phyloP scores from a whole-genome alignment of 2,113 vertebrate species.

The Nothobranchius furzeri region DNA sequence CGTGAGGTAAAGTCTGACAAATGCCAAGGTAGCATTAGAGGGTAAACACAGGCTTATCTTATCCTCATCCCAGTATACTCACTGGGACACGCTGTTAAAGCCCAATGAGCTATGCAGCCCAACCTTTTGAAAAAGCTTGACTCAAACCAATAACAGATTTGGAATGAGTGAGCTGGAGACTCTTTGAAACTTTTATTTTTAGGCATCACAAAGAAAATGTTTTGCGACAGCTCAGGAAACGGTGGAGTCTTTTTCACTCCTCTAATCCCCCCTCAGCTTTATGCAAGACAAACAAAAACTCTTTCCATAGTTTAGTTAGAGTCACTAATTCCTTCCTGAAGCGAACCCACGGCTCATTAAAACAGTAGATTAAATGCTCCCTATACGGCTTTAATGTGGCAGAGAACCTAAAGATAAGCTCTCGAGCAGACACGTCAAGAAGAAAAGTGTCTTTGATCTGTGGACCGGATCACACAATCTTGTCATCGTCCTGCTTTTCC shows the following conservation, averaged over 20 bases:
- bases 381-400: slow-evolving; percentile 42
- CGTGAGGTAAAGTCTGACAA: slow-evolving; percentile 53
- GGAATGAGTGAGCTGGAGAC: slow-evolving; percentile 25
- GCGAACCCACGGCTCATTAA: slow-evolving; percentile 69
- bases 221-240: background rate
- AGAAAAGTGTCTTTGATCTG: slow-evolving; percentile 63
- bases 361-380: slow-evolving; percentile 50
- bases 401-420: slow-evolving; percentile 67
- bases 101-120: slow-evolving; percentile 36
- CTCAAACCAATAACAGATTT: slow-evolving; percentile 50
- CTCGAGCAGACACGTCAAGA: slow-evolving; percentile 33
- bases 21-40: slow-evolving; percentile 55
- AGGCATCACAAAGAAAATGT: background rate
- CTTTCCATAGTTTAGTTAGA: slow-evolving; percentile 40
- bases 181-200: slow-evolving; percentile 14
- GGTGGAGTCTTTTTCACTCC: background rate
- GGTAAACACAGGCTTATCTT: slow-evolving; percentile 71
- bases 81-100: slow-evolving; percentile 40
- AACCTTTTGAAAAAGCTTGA: slow-evolving; percentile 53
- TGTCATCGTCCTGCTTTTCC: slow-evolving; percentile 52
- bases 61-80: slow-evolving; percentile 58
- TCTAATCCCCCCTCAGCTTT: background rate
- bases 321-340: slow-evolving; percentile 67
- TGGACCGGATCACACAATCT: slow-evolving; percentile 50
- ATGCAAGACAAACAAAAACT: slow-evolving; percentile 9